These are phyloP conservation scores for Caenorhabditis brenneri DNA, from an alignment of 1,140 invertebrate genomes.

Conservation along the genomic window DNA sequence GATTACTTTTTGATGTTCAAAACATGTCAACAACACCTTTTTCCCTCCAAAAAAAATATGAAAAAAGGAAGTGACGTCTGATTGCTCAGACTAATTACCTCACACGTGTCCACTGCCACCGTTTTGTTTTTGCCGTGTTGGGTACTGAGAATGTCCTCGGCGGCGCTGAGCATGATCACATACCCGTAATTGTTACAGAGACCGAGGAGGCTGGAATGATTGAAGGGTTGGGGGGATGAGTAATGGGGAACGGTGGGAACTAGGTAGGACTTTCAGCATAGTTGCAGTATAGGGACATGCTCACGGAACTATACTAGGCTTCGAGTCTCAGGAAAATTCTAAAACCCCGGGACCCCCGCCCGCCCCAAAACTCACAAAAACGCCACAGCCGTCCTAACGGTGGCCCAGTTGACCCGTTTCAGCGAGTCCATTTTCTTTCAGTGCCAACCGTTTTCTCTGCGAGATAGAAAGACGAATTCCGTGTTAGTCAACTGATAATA, in stretches of 20 bases:
- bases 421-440: neutral
- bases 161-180: conserved; percentile 59
- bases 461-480: neutral
- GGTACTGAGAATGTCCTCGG: conserved; percentile 59
- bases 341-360: no score
- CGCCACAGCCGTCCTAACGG: neutral
- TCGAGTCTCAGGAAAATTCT: no score
- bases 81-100: neutral
- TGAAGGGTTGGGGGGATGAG: neutral
- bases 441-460: neutral
- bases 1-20: neutral
- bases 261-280: neutral
- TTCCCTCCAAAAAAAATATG: no score
- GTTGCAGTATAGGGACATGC: no score
- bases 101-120: neutral
- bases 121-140: conserved; percentile 22
- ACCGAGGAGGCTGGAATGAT: conserved; percentile 54
- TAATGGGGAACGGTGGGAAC: neutral
- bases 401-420: conserved; percentile 2
- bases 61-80: neutral
- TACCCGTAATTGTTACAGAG: conserved; percentile 61
- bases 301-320: no score
- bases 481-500: conserved; percentile 14
- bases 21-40: neutral
- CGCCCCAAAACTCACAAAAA: conserved; percentile 35